Evolutionary conservation across 2,888 invertebrate species (phyloP).

Genomic region (Belgica antarctica): DNA sequence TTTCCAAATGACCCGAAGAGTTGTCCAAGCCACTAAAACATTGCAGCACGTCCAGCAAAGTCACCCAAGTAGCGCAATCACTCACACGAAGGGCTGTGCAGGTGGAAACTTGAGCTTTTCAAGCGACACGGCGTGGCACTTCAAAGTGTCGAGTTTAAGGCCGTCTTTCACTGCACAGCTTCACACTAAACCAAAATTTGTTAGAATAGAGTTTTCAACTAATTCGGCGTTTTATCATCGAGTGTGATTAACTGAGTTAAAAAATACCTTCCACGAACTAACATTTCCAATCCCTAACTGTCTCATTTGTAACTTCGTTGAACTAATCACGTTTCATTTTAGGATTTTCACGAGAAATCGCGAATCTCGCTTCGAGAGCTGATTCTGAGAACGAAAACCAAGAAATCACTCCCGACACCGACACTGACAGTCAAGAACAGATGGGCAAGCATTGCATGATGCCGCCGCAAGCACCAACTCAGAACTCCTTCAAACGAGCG

Average conservation of each 20-base stretch:
- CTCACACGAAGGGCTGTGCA: too few species aligned
- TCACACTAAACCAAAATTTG: too few species aligned
- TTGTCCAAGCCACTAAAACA: neutral
- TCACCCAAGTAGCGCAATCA: too few species aligned
- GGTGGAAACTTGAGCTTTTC: too few species aligned
- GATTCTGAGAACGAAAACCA: constrained; percentile 70
- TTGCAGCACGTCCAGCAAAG: neutral
- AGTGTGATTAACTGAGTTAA: constrained; percentile 6
- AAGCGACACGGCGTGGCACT: too few species aligned
- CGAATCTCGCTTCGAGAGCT: constrained; percentile 54
- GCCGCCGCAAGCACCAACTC: constrained; percentile 54
- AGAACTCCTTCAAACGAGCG: constrained; percentile 60
- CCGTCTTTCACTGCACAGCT: too few species aligned
- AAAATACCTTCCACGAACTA: neutral
- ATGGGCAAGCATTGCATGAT: constrained; percentile 56
- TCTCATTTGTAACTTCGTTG: too few species aligned
- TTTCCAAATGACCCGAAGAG: neutral
- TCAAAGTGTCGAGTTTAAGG: too few species aligned
- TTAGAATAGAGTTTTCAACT: too few species aligned
- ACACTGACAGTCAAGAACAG: constrained; percentile 58
- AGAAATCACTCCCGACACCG: constrained; percentile 72
- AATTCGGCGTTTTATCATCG: too few species aligned
- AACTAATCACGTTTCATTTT: constrained; percentile 30
- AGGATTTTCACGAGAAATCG: constrained; percentile 55
- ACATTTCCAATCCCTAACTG: too few species aligned